Conservation (phyloP, 2,888 invertebrate species). For the Agapostemon virescens region DNA sequence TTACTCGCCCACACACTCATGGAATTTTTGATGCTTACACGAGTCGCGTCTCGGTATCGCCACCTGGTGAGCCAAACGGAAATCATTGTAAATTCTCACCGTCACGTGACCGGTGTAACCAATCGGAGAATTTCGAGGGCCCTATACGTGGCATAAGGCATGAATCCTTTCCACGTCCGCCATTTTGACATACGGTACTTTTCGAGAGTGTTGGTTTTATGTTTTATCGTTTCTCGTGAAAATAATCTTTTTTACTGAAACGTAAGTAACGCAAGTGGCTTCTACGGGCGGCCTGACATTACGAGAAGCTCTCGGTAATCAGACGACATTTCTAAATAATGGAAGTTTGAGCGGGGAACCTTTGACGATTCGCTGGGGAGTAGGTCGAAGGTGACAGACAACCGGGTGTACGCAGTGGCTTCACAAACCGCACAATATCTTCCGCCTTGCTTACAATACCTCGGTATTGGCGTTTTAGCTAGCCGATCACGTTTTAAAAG, state of each 20-base stretch:
- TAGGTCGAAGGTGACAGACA: constrained; percentile 78
- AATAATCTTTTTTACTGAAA: constrained; percentile 81
- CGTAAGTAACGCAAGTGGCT: constrained; percentile 78
- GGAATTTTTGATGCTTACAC: constrained; percentile 53
- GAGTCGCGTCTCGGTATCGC: constrained; percentile 28
- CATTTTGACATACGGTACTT: constrained; percentile 91
- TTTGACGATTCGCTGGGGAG: constrained; percentile 71
- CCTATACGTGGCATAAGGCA: constrained; percentile 91
- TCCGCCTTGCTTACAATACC: constrained; percentile 62
- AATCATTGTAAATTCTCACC: constrained; percentile 35
- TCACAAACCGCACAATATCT: constrained; percentile 68
- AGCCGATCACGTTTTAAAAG: constrained; percentile 63
- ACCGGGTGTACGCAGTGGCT: constrained; percentile 76
- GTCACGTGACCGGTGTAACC: constrained; percentile 72
- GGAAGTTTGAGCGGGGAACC: constrained; percentile 64
- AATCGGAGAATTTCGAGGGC: constrained; percentile 76
- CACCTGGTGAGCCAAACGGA: constrained; percentile 39
- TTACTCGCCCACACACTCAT: constrained; percentile 26
- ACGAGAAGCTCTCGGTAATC: constrained; percentile 51
- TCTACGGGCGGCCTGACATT: constrained; percentile 57
- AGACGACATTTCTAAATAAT: constrained; percentile 58
- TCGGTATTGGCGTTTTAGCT: constrained; percentile 63
- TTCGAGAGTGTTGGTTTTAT: constrained; percentile 86
- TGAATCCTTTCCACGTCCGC: constrained; percentile 89
- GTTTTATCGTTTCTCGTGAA: constrained; percentile 86